Evolutionary conservation across 2,888 invertebrate species (phyloP).

Genomic region (Cerceris ruficornis): DNA sequence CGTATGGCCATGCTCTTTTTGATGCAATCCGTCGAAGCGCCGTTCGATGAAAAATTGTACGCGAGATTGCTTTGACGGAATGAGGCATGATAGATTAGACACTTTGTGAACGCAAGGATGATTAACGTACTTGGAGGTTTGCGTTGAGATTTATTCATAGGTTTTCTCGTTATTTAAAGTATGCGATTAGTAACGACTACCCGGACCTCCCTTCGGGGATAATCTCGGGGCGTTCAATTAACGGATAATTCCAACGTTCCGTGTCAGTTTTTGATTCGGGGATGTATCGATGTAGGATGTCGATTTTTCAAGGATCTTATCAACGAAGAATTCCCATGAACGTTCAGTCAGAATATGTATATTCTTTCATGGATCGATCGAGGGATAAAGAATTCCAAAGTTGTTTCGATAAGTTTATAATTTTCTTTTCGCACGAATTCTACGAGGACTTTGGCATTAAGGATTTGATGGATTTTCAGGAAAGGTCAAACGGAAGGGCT

Average conservation of each 20-base stretch:
- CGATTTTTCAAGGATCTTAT: not conserved
- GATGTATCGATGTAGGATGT: slow-evolving; percentile 32
- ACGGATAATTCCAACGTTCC: slow-evolving; percentile 42
- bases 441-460: slow-evolving; percentile 36
- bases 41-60: slow-evolving; percentile 14
- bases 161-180: slow-evolving; percentile 21
- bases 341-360: too few relatives aligned
- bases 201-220: not conserved
- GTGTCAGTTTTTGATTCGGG: slow-evolving; percentile 42
- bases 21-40: not conserved
- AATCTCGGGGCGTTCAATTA: slow-evolving; percentile 29
- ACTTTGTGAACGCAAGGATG: slow-evolving; percentile 16
- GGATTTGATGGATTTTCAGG: slow-evolving; percentile 77
- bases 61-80: not conserved
- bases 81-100: slow-evolving; percentile 14
- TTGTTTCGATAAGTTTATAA: too few relatives aligned
- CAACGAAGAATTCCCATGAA: not conserved
- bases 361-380: too few relatives aligned
- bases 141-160: slow-evolving; percentile 19
- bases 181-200: not conserved
- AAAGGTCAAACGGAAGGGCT: slow-evolving; percentile 75
- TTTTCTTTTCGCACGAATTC: too few relatives aligned
- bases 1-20: too few relatives aligned
- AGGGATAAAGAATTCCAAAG: too few relatives aligned
- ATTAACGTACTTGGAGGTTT: slow-evolving; percentile 6